Base-by-base conservation (phyloP, 2,113 vertebrate genomes). In the Odocoileus virginianus region DNA sequence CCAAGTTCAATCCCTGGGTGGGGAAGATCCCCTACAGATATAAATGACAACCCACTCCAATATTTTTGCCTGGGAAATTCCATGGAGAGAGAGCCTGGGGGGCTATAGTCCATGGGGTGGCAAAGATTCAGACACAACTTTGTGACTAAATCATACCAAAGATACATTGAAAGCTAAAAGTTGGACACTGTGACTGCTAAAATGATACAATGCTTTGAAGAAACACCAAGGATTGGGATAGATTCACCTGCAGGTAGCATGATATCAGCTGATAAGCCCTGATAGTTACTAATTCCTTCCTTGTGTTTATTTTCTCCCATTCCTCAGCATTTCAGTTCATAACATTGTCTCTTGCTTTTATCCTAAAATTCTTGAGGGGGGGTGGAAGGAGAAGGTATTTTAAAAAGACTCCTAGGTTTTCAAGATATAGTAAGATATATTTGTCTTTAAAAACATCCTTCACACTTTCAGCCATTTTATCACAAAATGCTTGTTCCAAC, bases 371-470 rank as follows among this genome's bases (percentile, higher is more conserved):
- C 4, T 87, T 57, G 7, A 83, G 14, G 60, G 30, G 14, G 57
- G 45, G 57, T 10, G 45, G 84, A 79, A 7, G 19, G 2, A 57
- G 36, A 23, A 4, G 45, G 33, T 7, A 27, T 61, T 74, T 64
- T n/a, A 71, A 25, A 57, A 54, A 87, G 40, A 3, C 11, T 52
- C 43, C 8, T 61, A 78, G 1, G n/a, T 86, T 71, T 84, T 6
- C 25, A 43, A 86, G 71, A 23, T 58, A 64, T 55, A 78, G 8
- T 6, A 85, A 12, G 2, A 14, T 21, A 4, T 12, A 12, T 7
- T 87, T 79, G 28, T 94, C 58, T 93, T 96, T 94, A 27, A 82
- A 89, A 89, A 74, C n/a, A 15, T 64, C 11, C 27, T 96, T 94
- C n/a, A 30, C 15, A 33, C 17, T 33, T 43, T 78, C 67, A 23